Conservation (phyloP, 2,797 vertebrate species). For the Sebastiscus albofasciatus region DNA sequence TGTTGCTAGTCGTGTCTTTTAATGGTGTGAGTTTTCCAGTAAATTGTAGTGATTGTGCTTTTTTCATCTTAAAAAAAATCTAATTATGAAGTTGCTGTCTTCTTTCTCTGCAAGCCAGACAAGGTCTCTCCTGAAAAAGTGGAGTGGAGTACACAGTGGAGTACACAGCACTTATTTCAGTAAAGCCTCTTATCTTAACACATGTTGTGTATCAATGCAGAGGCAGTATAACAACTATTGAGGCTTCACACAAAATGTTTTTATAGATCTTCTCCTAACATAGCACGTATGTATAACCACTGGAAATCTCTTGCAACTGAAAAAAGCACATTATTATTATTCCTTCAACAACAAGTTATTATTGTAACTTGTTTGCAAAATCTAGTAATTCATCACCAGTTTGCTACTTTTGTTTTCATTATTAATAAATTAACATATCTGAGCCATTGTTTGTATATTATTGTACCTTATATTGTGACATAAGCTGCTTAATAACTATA, state of each 20-base stretch:
- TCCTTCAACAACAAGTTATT: not conserved
- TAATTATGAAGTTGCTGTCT: conserved; percentile 1
- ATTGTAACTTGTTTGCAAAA: not conserved
- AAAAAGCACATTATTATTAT: not conserved
- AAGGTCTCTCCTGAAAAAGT: not conserved
- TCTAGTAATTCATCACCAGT: not conserved
- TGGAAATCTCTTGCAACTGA: not conserved
- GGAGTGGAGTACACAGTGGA: not conserved
- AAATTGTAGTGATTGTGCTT: not conserved
- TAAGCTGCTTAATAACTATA: not conserved
- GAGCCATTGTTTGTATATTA: not conserved
- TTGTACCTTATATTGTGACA: not conserved
- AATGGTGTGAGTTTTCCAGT: not conserved
- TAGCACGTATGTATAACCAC: not conserved
- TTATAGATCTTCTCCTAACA: not conserved
- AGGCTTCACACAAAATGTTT: not conserved
- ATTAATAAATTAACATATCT: not conserved
- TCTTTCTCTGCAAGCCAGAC: not conserved
- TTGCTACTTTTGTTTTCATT: not conserved
- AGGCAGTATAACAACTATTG: not conserved
- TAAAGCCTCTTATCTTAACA: not conserved
- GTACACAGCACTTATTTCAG: not conserved
- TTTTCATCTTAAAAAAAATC: not conserved
- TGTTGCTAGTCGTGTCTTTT: not conserved
- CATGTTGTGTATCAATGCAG: not conserved